Conservation (phyloP, 2,113 vertebrate species). For the Oreochromis tanganicae region DNA sequence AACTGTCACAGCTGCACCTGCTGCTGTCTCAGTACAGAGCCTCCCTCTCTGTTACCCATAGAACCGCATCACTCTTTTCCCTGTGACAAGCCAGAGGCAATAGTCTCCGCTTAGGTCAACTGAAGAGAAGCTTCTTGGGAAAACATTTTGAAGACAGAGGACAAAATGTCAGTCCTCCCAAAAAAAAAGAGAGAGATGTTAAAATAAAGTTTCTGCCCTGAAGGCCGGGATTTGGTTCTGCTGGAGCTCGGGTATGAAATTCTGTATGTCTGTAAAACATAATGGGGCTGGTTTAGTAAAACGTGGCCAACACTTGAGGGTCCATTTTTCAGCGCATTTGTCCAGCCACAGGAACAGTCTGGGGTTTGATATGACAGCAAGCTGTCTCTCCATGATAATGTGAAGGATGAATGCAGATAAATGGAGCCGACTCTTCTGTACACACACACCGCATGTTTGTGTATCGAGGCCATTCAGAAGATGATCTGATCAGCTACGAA, state of each 20-base stretch:
- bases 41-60: conserved; percentile 54
- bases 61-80: conserved; percentile 73
- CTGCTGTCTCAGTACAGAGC: conserved; percentile 72
- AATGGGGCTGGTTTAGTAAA: conserved; percentile 72
- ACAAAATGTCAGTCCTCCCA: conserved; percentile 78
- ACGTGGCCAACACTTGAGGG: conserved; percentile 58
- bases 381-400: conserved; percentile 1
- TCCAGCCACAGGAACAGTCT: not conserved
- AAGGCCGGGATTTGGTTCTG: conserved; percentile 80
- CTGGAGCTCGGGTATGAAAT: conserved; percentile 76
- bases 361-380: not conserved
- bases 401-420: conserved; percentile 23
- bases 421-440: not conserved
- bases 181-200: conserved; percentile 69
- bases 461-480: conserved; percentile 42
- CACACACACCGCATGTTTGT: conserved; percentile 9
- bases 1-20: conserved; percentile 81
- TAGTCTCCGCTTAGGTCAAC: conserved; percentile 80
- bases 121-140: conserved; percentile 80
- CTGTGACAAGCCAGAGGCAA: conserved; percentile 71
- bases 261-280: conserved; percentile 74
- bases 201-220: conserved; percentile 80
- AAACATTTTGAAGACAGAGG: conserved; percentile 82
- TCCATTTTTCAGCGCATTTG: conserved; percentile 41
- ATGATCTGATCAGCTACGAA: conserved; percentile 48